A percentile compares a stretch with the other conserved stretches of the same genome.
Evolutionary conservation across 2,888 invertebrate species (phyloP).

Genomic region (Odontothrips loti): DNA sequence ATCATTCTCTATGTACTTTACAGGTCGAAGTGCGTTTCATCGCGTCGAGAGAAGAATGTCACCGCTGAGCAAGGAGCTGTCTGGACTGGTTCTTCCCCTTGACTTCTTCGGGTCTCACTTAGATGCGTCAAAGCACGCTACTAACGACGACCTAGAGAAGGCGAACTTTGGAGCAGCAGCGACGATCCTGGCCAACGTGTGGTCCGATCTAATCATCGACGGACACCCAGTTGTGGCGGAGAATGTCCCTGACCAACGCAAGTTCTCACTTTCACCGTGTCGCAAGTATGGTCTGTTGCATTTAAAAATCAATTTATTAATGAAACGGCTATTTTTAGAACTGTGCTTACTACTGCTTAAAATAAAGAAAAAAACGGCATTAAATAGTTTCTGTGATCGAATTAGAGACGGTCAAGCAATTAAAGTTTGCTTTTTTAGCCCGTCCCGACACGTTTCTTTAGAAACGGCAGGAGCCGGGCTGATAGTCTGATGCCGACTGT

Average conservation of each 20-base stretch:
- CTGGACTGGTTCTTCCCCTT: constrained; percentile 43
- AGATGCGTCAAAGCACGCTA: constrained; percentile 40
- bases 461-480: too few relatives aligned
- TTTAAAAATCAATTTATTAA: too few relatives aligned
- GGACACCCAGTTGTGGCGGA: constrained; percentile 36
- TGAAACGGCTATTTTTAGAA: too few relatives aligned
- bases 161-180: constrained; percentile 44
- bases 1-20: neutral
- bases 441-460: too few relatives aligned
- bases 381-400: too few relatives aligned
- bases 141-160: constrained; percentile 43
- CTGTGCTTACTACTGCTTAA: too few relatives aligned
- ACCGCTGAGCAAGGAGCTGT: constrained; percentile 43
- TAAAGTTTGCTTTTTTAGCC: too few relatives aligned
- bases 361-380: too few relatives aligned
- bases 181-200: constrained; percentile 42
- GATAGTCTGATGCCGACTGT: too few relatives aligned
- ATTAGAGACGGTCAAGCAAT: too few relatives aligned
- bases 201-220: constrained; percentile 42
- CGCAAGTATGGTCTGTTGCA: too few relatives aligned
- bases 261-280: too few relatives aligned
- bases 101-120: constrained; percentile 43
- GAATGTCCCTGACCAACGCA: constrained; percentile 23
- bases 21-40: constrained; percentile 43
- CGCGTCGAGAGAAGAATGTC: constrained; percentile 44